Percentiles rank a stretch among this genome's conserved stretches.
These are phyloP conservation scores for Gymnoscopelus microlampas DNA, from an alignment of 2,797 vertebrate genomes.

Conservation along the genomic window DNA sequence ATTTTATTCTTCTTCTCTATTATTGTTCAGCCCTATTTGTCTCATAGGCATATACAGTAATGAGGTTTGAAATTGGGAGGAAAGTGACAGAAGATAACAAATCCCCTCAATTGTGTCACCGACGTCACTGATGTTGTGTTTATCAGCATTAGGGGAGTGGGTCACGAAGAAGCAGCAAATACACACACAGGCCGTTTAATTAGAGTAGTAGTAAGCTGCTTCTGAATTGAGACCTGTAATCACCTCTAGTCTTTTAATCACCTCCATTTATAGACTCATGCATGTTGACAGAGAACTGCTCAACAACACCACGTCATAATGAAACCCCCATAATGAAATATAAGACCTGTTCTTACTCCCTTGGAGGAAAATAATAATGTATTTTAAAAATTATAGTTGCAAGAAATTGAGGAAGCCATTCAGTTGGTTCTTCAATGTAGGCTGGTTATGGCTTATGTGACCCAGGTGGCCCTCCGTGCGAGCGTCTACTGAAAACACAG, in stretches of 20 bases:
- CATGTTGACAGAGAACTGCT: constrained; percentile 36
- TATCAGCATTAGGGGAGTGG: background rate
- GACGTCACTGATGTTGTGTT: background rate
- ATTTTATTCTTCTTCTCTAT: too few relatives aligned
- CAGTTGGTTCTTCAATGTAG: background rate
- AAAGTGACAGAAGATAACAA: background rate
- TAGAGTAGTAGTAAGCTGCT: constrained; percentile 71
- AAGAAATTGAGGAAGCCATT: background rate
- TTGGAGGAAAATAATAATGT: background rate
- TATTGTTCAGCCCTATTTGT: too few relatives aligned
- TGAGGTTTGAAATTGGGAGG: too few relatives aligned
- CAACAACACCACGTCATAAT: background rate
- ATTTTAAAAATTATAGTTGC: background rate
- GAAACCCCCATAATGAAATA: background rate
- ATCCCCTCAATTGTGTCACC: background rate
- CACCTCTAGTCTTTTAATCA: constrained; percentile 73
- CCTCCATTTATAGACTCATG: constrained; percentile 73
- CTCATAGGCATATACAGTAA: too few relatives aligned
- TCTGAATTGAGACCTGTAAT: constrained; percentile 75
- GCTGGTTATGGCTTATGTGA: background rate
- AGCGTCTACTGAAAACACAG: constrained; percentile 15
- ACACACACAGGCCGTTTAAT: constrained; percentile 35
- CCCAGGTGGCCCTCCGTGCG: background rate
- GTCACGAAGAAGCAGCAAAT: constrained; percentile 21
- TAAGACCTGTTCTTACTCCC: background rate